Evolutionary conservation across 2,113 vertebrate genomes (phyloP).

Genomic region (Eubucco bourcierii): DNA sequence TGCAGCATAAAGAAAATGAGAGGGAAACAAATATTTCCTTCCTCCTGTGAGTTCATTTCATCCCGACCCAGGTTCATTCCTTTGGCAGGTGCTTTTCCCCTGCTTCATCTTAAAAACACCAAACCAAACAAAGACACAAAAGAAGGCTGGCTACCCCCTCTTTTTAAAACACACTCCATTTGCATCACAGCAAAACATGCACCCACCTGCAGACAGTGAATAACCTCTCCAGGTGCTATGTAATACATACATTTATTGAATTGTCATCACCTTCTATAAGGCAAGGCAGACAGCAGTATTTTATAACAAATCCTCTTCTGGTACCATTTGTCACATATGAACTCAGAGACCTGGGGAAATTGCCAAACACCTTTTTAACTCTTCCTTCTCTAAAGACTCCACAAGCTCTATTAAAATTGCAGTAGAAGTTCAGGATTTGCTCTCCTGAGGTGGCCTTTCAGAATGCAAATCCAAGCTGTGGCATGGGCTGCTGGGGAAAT

Average conservation of each 20-base stretch:
- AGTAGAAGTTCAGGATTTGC: background rate
- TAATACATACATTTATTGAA: background rate
- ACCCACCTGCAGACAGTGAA: background rate
- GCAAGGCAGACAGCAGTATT: background rate
- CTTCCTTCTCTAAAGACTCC: background rate
- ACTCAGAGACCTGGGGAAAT: background rate
- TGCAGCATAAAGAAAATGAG: slow-evolving; percentile 49
- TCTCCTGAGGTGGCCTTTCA: background rate
- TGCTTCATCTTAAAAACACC: background rate
- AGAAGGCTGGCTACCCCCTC: background rate
- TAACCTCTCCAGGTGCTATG: background rate
- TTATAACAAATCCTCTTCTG: background rate
- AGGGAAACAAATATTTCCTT: slow-evolving; percentile 64
- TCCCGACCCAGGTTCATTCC: slow-evolving; percentile 25
- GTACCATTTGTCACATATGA: background rate
- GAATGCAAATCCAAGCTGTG: background rate
- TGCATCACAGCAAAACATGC: background rate
- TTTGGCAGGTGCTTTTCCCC: slow-evolving; percentile 43
- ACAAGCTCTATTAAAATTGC: background rate
- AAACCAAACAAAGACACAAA: background rate
- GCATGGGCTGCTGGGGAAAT: rapidly evolving
- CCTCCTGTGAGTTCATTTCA: slow-evolving; percentile 40
- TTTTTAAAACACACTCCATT: background rate
- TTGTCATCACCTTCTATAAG: background rate
- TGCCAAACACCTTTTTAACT: background rate